phyloP scores from a whole-genome alignment of 2,888 invertebrate genomes.

The Notodonta ziczac region DNA sequence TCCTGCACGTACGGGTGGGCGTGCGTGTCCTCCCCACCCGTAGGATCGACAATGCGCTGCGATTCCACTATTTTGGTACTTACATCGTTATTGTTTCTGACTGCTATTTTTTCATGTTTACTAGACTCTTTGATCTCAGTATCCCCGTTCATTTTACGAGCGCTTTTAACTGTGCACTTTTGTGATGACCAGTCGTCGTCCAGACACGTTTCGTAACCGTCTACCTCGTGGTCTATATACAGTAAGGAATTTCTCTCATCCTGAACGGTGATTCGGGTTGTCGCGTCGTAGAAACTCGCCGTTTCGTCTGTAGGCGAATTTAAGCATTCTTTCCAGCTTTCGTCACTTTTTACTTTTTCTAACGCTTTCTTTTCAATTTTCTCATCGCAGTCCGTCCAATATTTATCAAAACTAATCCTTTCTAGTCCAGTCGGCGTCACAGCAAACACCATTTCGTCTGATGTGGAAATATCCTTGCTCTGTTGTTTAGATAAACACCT shows the following conservation, averaged over 20 bases:
- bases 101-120: conserved; percentile 73
- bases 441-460: conserved; percentile 83
- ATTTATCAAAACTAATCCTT: conserved; percentile 79
- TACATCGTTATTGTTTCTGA: conserved; percentile 65
- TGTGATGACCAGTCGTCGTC: conserved; percentile 83
- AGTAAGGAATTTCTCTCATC: conserved; percentile 70
- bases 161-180: conserved; percentile 65
- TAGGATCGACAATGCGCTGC: conserved; percentile 49
- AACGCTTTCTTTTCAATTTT: conserved; percentile 50
- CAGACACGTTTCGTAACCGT: conserved; percentile 86
- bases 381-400: conserved; percentile 72
- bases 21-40: conserved; percentile 61
- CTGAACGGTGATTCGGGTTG: conserved; percentile 68
- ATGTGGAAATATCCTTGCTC: conserved; percentile 80
- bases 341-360: conserved; percentile 70
- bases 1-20: conserved; percentile 74
- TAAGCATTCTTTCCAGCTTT: conserved; percentile 75
- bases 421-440: conserved; percentile 81
- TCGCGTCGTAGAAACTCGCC: conserved; percentile 59
- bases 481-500: conserved; percentile 73
- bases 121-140: conserved; percentile 69
- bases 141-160: conserved; percentile 71
- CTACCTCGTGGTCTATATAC: conserved; percentile 80
- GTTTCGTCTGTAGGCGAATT: conserved; percentile 67
- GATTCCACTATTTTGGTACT: conserved; percentile 61